Percentiles rank a stretch among this genome's conserved stretches.
These are phyloP conservation scores for Entelurus aequoreus DNA, from an alignment of 2,113 vertebrate genomes.

Conservation along the genomic window DNA sequence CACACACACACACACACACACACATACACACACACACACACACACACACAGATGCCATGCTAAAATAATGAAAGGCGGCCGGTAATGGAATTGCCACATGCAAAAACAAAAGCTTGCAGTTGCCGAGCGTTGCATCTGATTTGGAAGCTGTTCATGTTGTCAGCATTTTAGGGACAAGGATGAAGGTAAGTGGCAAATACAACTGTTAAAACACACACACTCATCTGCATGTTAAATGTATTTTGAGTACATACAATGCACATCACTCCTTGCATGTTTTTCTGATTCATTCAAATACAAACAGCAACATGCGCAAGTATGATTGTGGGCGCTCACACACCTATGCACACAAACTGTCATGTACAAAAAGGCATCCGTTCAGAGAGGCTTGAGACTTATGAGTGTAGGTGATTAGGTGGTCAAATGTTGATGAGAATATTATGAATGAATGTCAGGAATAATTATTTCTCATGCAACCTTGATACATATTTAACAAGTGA, in stretches of 20 bases:
- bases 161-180: constrained; percentile 55
- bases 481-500: constrained; percentile 63
- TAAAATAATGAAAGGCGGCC: constrained; percentile 70
- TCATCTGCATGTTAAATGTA: neutral
- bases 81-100: constrained; percentile 73
- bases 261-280: constrained; percentile 9
- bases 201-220: constrained; percentile 17
- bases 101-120: constrained; percentile 63
- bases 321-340: constrained; percentile 3
- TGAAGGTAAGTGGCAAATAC: constrained; percentile 46
- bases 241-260: constrained; percentile 1
- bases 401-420: constrained; percentile 55
- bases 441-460: constrained; percentile 57
- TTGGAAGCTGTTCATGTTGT: constrained; percentile 61
- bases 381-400: constrained; percentile 35
- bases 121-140: constrained; percentile 53
- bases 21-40: constrained; percentile 19
- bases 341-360: constrained; percentile 30
- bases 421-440: constrained; percentile 58
- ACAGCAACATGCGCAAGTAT: neutral
- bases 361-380: constrained; percentile 45
- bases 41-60: constrained; percentile 42
- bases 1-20: constrained; percentile 13
- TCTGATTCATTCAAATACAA: constrained; percentile 2
- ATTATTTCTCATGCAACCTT: constrained; percentile 57